Evolutionary conservation across 2,113 vertebrate species (phyloP).

Genomic region (Eonycteris spelaea): DNA sequence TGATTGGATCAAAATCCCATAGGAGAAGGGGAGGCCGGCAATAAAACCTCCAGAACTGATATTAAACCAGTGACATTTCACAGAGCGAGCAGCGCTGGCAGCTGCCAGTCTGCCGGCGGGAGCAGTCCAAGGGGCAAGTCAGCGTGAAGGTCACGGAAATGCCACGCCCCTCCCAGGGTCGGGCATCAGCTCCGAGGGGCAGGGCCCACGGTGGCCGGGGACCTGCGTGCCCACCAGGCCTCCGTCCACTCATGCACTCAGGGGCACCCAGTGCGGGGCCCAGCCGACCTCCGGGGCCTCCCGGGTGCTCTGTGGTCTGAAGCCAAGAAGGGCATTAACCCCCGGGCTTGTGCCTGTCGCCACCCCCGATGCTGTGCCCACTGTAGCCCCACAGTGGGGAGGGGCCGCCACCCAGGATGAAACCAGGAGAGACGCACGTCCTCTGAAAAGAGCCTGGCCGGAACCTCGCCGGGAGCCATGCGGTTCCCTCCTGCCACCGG

Average conservation of each 20-base stretch:
- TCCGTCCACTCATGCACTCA: not conserved
- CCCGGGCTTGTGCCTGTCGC: not conserved
- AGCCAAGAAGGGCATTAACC: not conserved
- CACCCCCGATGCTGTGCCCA: not conserved
- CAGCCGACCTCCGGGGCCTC: not conserved
- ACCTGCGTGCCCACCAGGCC: not conserved
- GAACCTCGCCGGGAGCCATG: not conserved
- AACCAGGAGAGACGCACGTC: not conserved
- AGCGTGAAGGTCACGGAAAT: conserved; percentile 77
- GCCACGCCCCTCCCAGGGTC: not conserved
- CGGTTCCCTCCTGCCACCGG: not conserved
- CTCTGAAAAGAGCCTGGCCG: not conserved
- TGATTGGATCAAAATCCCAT: conserved; percentile 72
- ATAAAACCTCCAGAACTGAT: conserved; percentile 76
- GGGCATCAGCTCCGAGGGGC: accelerated
- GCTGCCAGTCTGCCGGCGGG: conserved; percentile 69
- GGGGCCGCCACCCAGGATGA: not conserved
- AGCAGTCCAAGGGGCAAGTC: conserved; percentile 65
- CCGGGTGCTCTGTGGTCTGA: not conserved
- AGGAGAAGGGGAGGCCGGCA: conserved; percentile 46
- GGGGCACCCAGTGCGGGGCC: accelerated
- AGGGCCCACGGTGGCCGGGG: accelerated
- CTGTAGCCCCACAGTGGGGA: not conserved
- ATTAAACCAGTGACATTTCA: conserved; percentile 85
- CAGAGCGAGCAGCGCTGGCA: conserved; percentile 57